Evolutionary conservation across 2,797 vertebrate genomes (phyloP).

Genomic region (Falco cherrug): DNA sequence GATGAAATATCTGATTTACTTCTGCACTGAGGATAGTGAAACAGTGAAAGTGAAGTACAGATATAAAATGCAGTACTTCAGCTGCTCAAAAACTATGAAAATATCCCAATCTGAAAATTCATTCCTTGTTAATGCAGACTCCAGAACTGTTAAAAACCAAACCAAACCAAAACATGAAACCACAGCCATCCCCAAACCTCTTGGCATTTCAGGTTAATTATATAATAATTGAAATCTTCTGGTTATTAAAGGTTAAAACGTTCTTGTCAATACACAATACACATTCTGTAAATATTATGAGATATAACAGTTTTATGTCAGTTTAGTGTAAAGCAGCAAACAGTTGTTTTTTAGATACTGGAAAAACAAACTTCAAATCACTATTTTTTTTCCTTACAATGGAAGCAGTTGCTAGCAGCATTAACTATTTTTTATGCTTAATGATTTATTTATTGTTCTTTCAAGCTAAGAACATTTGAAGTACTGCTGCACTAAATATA

Average conservation of each 20-base stretch:
- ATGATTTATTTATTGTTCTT: conserved; percentile 44
- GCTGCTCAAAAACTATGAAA: not conserved
- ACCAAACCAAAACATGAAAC: not conserved
- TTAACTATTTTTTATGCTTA: conserved; percentile 15
- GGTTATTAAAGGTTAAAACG: conserved; percentile 34
- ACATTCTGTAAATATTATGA: conserved; percentile 12
- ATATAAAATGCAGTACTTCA: not conserved
- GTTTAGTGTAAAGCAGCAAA: not conserved
- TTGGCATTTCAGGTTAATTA: conserved; percentile 33
- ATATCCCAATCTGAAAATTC: not conserved
- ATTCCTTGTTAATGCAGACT: not conserved
- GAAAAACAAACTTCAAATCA: not conserved
- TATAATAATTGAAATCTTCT: conserved; percentile 4
- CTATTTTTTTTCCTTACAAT: not conserved
- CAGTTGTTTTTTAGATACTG: not conserved
- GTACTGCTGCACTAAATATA: conserved; percentile 22
- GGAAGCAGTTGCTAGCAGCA: not conserved
- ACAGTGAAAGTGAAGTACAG: not conserved
- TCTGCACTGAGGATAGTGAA: not conserved
- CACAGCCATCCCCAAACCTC: not conserved
- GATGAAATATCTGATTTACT: not conserved
- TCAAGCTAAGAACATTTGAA: conserved; percentile 31
- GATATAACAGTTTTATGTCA: not conserved
- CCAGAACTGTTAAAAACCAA: not conserved
- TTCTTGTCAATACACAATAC: not conserved